phyloP scores from a whole-genome alignment of 2,888 invertebrate species.

The Ischnus inquisitorius region DNA sequence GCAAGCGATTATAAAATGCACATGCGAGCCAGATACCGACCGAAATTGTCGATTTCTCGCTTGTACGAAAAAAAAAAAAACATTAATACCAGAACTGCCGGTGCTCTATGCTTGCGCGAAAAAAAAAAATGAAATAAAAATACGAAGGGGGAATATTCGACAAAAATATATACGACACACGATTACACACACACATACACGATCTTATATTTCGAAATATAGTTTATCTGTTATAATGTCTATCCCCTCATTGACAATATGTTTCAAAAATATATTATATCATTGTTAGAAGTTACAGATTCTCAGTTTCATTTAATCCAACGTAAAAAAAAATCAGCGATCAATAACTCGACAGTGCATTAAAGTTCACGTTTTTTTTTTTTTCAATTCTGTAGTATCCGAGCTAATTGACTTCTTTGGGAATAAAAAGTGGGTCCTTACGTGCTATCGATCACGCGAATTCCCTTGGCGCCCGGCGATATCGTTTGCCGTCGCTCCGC shows the following conservation, averaged over 20 bases:
- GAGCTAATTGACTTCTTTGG: neutral
- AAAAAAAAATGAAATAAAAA: conserved; percentile 28
- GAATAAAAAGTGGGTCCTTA: conserved; percentile 7
- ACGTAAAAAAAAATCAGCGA: conserved; percentile 4
- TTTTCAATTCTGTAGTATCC: neutral
- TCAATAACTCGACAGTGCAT: neutral
- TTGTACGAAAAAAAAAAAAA: conserved; percentile 23
- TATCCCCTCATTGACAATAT: conserved; percentile 84
- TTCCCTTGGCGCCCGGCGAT: neutral
- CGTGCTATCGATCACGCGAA: conserved; percentile 31
- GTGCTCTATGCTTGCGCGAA: conserved; percentile 58
- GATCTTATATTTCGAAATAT: conserved; percentile 82
- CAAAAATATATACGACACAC: conserved; percentile 40
- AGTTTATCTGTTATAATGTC: conserved; percentile 84
- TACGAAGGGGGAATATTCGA: conserved; percentile 58
- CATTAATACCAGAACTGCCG: conserved; percentile 46
- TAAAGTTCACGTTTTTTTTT: conserved; percentile 17
- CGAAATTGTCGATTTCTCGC: conserved; percentile 13
- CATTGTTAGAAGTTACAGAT: conserved; percentile 83
- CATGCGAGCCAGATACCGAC: conserved; percentile 13
- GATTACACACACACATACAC: conserved; percentile 49
- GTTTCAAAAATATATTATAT: conserved; percentile 83
- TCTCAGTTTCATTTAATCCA: conserved; percentile 53
- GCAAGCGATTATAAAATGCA: conserved; percentile 36
- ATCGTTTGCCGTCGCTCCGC: neutral